phyloP scores from a whole-genome alignment of 1,140 invertebrate species.

The Brachionus paranguensis region DNA sequence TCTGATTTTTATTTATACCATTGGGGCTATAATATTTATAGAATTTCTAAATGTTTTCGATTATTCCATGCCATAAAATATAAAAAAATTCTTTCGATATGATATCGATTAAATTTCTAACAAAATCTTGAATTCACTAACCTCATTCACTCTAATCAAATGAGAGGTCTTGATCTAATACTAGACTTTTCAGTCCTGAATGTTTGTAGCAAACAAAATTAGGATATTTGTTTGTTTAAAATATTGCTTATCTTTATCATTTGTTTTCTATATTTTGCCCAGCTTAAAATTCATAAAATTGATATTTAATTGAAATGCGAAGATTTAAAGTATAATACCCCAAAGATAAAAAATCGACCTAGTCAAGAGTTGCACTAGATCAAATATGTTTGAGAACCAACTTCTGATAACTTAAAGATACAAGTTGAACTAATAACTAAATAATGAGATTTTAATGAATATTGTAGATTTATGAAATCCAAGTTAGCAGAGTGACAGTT shows the following conservation, averaged over 20 bases:
- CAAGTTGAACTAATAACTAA: background rate
- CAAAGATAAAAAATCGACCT: background rate
- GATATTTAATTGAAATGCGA: background rate
- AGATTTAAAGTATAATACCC: background rate
- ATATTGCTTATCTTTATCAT: conserved; percentile 1
- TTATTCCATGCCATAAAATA: background rate
- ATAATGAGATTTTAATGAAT: background rate
- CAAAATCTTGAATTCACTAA: conserved; percentile 16
- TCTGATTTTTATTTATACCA: background rate
- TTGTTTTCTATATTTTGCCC: background rate
- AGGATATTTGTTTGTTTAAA: background rate
- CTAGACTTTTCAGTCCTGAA: background rate
- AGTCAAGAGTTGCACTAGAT: background rate
- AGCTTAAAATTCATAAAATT: background rate
- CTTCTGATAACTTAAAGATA: background rate
- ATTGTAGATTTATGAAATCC: background rate
- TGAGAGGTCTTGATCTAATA: background rate
- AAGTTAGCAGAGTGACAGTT: background rate
- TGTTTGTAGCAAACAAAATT: background rate
- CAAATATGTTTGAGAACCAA: background rate
- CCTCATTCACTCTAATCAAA: background rate
- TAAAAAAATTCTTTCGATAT: background rate
- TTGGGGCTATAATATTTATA: background rate
- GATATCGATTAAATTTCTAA: background rate
- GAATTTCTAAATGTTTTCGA: background rate